These are phyloP conservation scores for Stigmatopora argus DNA, from an alignment of 2,113 vertebrate genomes.

Conservation along the genomic window DNA sequence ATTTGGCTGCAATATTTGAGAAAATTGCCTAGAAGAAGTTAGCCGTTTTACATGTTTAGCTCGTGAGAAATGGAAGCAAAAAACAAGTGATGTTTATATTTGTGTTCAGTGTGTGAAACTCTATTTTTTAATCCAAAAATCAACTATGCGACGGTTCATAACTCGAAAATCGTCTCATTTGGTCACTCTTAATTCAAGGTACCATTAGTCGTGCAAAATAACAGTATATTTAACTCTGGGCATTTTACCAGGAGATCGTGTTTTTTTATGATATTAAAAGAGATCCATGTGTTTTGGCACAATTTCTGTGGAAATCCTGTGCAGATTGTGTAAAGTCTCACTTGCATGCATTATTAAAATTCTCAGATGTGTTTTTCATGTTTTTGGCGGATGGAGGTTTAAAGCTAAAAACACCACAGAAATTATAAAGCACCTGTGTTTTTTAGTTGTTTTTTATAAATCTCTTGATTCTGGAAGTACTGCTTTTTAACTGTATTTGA, in stretches of 20 bases:
- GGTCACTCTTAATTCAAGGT: too few species aligned
- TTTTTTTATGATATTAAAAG: slow-evolving; percentile 43
- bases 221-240: slow-evolving; percentile 53
- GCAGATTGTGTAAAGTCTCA: slow-evolving; percentile 48
- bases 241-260: slow-evolving; percentile 54
- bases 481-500: slow-evolving; percentile 48
- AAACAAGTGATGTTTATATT: too few species aligned
- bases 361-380: slow-evolving; percentile 68
- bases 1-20: too few species aligned
- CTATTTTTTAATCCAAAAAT: too few species aligned
- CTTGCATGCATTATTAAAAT: slow-evolving; percentile 70
- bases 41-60: too few species aligned
- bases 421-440: slow-evolving; percentile 54
- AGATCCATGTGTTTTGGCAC: slow-evolving; percentile 50
- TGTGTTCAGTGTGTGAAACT: too few species aligned
- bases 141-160: too few species aligned
- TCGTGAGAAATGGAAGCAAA: too few species aligned
- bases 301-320: slow-evolving; percentile 55
- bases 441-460: slow-evolving; percentile 45
- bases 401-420: slow-evolving; percentile 45
- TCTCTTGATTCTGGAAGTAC: slow-evolving; percentile 63
- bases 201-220: slow-evolving; percentile 51
- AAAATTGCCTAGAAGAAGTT: too few species aligned
- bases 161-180: too few species aligned
- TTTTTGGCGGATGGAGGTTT: slow-evolving; percentile 65